Percentiles rank a stretch among this genome's conserved stretches.
Evolutionary conservation across 2,888 invertebrate genomes (phyloP).

Genomic region (Nebria brevicollis): DNA sequence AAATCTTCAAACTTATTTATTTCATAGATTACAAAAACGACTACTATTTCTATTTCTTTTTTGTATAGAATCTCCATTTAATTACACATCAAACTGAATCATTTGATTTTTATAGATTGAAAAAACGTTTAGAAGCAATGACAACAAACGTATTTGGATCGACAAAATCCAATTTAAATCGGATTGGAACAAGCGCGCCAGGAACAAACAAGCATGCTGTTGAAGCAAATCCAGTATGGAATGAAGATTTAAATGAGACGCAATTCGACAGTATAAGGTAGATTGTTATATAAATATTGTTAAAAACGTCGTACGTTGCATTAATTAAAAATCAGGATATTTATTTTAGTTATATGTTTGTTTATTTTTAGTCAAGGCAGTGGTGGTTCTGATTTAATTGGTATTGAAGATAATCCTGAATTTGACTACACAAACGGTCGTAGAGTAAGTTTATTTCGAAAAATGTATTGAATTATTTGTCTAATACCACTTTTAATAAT

Average conservation of each 20-base stretch:
- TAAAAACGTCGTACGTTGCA: too few species aligned
- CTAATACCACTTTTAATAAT: conserved; percentile 7
- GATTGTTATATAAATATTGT: too few species aligned
- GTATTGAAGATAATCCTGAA: conserved; percentile 74
- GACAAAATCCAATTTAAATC: conserved; percentile 70
- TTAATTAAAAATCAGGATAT: conserved; percentile 21
- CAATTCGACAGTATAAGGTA: conserved; percentile 68
- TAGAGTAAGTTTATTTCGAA: conserved; percentile 24
- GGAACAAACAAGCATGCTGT: conserved; percentile 77
- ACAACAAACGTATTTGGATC: conserved; percentile 66
- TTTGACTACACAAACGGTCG: conserved; percentile 61
- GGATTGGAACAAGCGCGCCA: conserved; percentile 66
- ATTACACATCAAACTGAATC: too few species aligned
- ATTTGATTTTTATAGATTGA: conserved; percentile 15
- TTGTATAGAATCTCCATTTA: too few species aligned
- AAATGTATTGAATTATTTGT: background rate
- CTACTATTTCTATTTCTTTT: too few species aligned
- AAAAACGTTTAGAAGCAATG: conserved; percentile 36
- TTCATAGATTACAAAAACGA: background rate
- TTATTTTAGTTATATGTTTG: background rate
- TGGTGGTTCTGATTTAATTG: conserved; percentile 73
- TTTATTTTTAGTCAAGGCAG: conserved; percentile 65
- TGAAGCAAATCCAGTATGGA: conserved; percentile 78
- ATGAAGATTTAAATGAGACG: conserved; percentile 65
- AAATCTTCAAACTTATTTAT: conserved; percentile 9